phyloP scores from a whole-genome alignment of 1,140 invertebrate genomes.

The Rhopalosiphum padi region DNA sequence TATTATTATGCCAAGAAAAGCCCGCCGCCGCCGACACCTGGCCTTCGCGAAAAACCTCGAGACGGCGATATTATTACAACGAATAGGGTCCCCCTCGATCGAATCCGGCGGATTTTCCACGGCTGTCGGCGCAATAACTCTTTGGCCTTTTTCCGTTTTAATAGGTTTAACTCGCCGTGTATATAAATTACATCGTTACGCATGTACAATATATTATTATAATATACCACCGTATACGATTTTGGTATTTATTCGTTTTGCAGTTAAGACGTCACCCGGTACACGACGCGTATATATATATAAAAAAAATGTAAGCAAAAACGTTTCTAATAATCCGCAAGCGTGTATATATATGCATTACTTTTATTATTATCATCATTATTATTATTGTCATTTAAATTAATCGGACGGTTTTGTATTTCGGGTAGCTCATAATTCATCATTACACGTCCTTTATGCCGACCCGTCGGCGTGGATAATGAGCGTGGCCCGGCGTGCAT shows the following conservation, averaged over 20 bases:
- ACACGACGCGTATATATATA: neutral
- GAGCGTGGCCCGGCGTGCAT: neutral
- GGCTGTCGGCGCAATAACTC: slow-evolving; percentile 51
- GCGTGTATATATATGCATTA: neutral
- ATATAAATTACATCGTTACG: slow-evolving; percentile 3
- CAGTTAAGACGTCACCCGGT: slow-evolving; percentile 50
- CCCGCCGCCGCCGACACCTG: neutral
- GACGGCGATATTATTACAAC: neutral
- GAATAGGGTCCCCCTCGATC: too few relatives aligned
- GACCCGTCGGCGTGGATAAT: slow-evolving; percentile 45
- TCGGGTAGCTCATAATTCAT: slow-evolving; percentile 51
- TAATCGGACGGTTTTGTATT: slow-evolving; percentile 41
- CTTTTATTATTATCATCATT: neutral
- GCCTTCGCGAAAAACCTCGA: neutral
- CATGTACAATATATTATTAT: neutral
- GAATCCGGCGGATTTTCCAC: slow-evolving; percentile 41
- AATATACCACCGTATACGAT: neutral
- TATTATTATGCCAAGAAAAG: neutral
- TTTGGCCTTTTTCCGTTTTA: neutral
- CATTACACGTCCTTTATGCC: slow-evolving; percentile 54
- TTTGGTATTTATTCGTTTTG: neutral
- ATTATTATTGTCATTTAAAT: slow-evolving; percentile 51
- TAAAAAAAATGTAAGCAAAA: neutral
- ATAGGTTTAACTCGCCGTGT: slow-evolving; percentile 24
- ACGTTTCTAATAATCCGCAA: neutral